These are phyloP conservation scores for Galendromus occidentalis DNA, from an alignment of 1,140 invertebrate species.

Conservation along the genomic window DNA sequence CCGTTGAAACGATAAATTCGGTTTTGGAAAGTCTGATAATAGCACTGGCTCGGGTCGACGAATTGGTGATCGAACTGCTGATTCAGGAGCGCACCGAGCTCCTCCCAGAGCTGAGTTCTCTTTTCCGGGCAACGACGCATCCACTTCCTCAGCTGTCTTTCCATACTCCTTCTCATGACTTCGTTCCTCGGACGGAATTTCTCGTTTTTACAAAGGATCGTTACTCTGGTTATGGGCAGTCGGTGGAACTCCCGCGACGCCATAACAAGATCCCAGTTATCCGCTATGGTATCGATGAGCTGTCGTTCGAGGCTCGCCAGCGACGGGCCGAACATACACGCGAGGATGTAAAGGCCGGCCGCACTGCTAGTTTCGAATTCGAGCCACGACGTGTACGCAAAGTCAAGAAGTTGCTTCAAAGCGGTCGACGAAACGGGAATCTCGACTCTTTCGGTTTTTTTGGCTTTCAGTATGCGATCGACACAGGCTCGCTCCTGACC, in stretches of 20 bases:
- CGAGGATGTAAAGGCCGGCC: not conserved
- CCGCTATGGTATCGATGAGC: not conserved
- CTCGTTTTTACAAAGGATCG: not conserved
- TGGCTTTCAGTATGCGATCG: not conserved
- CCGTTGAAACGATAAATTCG: constrained; percentile 8
- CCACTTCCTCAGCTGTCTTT: not conserved
- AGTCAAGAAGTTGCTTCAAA: not conserved
- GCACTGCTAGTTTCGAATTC: constrained; percentile 7
- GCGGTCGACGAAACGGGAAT: constrained; percentile 1
- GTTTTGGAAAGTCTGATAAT: constrained; percentile 4
- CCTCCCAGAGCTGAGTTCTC: constrained; percentile 1
- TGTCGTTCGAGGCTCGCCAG: constrained; percentile 3
- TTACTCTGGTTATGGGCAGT: not conserved
- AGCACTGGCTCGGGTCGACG: not conserved
- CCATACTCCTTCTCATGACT: not conserved
- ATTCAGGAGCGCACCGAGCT: not conserved
- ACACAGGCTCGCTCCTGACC: not conserved
- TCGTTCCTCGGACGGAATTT: not conserved
- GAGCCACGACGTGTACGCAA: constrained; percentile 1
- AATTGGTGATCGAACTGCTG: constrained; percentile 7
- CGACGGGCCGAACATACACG: constrained; percentile 1
- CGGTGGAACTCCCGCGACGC: constrained; percentile 1
- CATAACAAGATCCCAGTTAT: constrained; percentile 9
- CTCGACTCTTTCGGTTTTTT: not conserved
- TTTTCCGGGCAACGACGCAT: constrained; percentile 5